These are phyloP conservation scores for Lepidothrix coronata DNA, from an alignment of 2,113 vertebrate genomes.

Conservation along the genomic window DNA sequence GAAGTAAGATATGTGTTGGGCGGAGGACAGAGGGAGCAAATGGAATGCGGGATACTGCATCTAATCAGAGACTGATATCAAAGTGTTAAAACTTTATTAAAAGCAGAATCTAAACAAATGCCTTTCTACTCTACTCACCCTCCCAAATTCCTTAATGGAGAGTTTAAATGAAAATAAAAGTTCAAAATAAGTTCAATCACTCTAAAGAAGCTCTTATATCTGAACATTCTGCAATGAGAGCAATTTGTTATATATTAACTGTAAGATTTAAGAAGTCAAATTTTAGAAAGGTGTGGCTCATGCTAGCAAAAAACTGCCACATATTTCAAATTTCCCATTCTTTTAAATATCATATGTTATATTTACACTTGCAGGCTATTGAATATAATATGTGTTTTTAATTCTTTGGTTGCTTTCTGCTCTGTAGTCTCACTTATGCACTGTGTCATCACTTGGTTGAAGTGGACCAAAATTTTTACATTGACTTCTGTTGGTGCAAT, in stretches of 20 bases:
- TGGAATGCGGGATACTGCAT: not conserved
- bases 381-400: not conserved
- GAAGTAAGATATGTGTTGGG: not conserved
- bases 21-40: not conserved
- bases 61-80: slow-evolving; percentile 32
- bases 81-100: slow-evolving; percentile 68
- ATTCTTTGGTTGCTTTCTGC: not conserved
- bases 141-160: slow-evolving; percentile 71
- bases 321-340: not conserved
- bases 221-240: slow-evolving; percentile 6
- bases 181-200: slow-evolving; percentile 76
- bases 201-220: slow-evolving; percentile 57
- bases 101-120: slow-evolving; percentile 69
- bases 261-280: slow-evolving; percentile 30
- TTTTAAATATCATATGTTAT: not conserved
- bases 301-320: not conserved
- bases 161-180: slow-evolving; percentile 74
- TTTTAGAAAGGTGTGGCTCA: slow-evolving; percentile 30
- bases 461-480: not conserved
- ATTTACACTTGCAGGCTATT: not conserved
- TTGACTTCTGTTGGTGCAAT: not conserved
- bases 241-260: slow-evolving; percentile 62
- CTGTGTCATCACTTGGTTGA: not conserved
- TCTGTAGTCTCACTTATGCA: not conserved
- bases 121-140: slow-evolving; percentile 50